Conservation (phyloP, 2,797 vertebrate species). For the Sebastes cheni region DNA sequence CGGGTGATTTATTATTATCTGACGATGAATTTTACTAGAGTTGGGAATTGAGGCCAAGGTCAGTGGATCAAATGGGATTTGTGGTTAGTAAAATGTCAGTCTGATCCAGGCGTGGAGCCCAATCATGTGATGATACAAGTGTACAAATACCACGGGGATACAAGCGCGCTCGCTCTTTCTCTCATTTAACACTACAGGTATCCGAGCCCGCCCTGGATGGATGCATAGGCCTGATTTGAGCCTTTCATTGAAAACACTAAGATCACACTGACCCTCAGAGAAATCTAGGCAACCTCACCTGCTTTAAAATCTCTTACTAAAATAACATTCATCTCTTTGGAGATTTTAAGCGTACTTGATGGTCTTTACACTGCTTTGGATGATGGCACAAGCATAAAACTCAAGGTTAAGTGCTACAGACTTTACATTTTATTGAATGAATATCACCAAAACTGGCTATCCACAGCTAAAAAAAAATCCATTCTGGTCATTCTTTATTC, state of each 20-base stretch:
- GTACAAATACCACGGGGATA: slow-evolving; percentile 13
- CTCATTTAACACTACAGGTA: slow-evolving; percentile 13
- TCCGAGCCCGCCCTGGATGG: not conserved
- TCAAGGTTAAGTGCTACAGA: not conserved
- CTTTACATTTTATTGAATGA: not conserved
- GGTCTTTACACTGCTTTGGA: not conserved
- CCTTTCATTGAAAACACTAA: not conserved
- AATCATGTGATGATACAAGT: slow-evolving; percentile 30
- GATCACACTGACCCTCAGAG: not conserved
- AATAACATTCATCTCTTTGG: not conserved
- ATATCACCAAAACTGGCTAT: not conserved
- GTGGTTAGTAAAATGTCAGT: slow-evolving; percentile 49
- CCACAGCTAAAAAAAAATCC: not conserved
- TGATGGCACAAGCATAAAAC: not conserved
- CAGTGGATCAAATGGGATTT: slow-evolving; percentile 69
- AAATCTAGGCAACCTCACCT: not conserved
- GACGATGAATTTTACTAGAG: slow-evolving; percentile 46
- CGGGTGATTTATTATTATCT: slow-evolving; percentile 62
- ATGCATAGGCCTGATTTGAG: not conserved
- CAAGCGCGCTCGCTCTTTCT: not conserved
- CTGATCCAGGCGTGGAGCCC: slow-evolving; percentile 35
- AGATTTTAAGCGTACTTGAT: not conserved
- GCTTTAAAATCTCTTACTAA: not conserved
- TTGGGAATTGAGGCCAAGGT: slow-evolving; percentile 66
- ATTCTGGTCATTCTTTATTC: not conserved